phyloP scores from a whole-genome alignment of 2,113 vertebrate genomes.

The Phylloscopus trochiloides region DNA sequence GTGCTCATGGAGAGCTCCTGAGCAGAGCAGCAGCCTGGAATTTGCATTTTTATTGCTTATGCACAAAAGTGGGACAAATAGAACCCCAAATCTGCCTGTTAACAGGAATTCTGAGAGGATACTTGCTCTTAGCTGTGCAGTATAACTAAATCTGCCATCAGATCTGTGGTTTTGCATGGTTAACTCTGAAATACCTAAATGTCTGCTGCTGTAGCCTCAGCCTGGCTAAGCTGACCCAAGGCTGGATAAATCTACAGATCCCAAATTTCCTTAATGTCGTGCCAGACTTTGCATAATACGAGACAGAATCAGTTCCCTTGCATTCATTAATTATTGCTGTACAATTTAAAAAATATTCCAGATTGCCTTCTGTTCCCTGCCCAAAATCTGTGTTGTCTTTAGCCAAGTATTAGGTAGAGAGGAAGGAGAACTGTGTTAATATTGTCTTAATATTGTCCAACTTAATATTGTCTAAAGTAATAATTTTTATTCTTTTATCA shows the following conservation, averaged over 20 bases:
- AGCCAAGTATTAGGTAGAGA: background rate
- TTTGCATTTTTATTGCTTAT: background rate
- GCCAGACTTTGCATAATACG: background rate
- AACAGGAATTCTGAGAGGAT: background rate
- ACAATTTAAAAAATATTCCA: background rate
- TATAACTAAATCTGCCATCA: background rate
- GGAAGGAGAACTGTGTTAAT: background rate
- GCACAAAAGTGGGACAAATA: accelerated
- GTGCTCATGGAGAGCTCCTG: background rate
- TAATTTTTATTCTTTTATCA: background rate
- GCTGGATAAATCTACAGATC: background rate
- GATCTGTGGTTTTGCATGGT: background rate
- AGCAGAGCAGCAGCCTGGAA: background rate
- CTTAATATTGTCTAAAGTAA: background rate
- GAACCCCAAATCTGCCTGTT: background rate
- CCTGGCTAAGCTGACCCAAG: background rate
- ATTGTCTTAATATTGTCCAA: background rate
- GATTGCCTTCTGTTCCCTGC: background rate
- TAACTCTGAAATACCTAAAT: background rate
- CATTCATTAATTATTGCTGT: background rate
- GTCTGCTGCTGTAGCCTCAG: background rate
- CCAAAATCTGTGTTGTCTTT: background rate
- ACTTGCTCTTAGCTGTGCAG: background rate
- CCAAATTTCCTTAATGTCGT: background rate
- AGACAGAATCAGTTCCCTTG: background rate